Percentiles rank a stretch among this genome's conserved stretches.
Conservation (phyloP, 64 coral and sea anemone species). For the Pachyseris speciosa region DNA sequence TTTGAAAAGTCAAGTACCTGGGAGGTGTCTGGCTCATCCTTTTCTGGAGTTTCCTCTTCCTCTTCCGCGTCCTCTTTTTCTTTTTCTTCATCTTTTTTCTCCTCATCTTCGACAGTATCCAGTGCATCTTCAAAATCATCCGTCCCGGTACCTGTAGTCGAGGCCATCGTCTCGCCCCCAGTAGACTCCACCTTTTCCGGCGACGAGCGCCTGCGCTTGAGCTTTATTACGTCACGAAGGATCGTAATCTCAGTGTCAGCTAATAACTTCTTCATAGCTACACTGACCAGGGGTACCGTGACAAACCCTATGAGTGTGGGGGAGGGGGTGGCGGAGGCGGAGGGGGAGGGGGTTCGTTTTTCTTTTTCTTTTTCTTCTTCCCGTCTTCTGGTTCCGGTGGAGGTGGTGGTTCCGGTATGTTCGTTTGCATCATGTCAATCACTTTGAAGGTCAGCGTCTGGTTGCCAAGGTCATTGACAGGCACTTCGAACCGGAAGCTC, state of each 20-base stretch:
- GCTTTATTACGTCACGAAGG: slow-evolving; percentile 84
- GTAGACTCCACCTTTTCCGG: slow-evolving; percentile 12
- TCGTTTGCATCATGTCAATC: slow-evolving; percentile 81
- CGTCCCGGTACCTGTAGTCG: slow-evolving; percentile 24
- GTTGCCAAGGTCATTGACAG: slow-evolving; percentile 88
- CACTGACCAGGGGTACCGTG: slow-evolving; percentile 87
- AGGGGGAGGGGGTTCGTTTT: slow-evolving; percentile 14
- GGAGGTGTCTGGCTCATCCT: slow-evolving; percentile 4
- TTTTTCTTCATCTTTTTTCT: slow-evolving; percentile 18
- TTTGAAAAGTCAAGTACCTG: neutral
- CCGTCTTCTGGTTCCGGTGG: slow-evolving; percentile 24
- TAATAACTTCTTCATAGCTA: slow-evolving; percentile 88
- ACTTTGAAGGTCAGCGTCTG: slow-evolving; percentile 88
- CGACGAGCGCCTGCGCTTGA: slow-evolving; percentile 55
- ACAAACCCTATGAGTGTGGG: slow-evolving; percentile 64
- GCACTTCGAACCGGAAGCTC: slow-evolving; percentile 90
- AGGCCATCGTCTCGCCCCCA: slow-evolving; percentile 31
- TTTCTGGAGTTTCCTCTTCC: neutral
- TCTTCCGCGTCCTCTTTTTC: neutral
- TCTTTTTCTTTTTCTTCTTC: slow-evolving; percentile 45
- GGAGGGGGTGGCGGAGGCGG: slow-evolving; percentile 60
- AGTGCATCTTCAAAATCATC: slow-evolving; percentile 55
- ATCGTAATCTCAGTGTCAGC: slow-evolving; percentile 92
- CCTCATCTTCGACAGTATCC: neutral
- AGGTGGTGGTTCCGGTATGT: slow-evolving; percentile 48